phyloP scores from a whole-genome alignment of 2,888 invertebrate species.

The Clistopyga incitator region DNA sequence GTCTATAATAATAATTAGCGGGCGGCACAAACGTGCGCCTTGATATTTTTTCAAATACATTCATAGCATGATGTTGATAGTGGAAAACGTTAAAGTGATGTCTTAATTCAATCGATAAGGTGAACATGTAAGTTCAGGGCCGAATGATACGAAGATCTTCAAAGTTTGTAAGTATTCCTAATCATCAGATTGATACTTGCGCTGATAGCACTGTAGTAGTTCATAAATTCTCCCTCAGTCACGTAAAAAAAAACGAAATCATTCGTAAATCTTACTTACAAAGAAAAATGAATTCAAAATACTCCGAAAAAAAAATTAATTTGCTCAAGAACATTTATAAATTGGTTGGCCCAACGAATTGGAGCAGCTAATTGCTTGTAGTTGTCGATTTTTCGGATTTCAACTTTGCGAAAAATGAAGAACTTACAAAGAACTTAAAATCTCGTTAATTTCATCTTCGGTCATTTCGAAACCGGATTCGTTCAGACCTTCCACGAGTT shows the following conservation, averaged over 20 bases:
- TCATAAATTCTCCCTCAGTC: conserved; percentile 95
- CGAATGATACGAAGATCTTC: conserved; percentile 78
- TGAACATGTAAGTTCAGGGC: not conserved
- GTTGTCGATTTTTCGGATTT: too few relatives aligned
- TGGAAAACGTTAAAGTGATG: conserved; percentile 35
- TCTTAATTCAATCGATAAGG: not conserved
- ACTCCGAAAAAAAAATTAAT: too few relatives aligned
- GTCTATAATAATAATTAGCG: conserved; percentile 7
- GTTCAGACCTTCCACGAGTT: conserved; percentile 92
- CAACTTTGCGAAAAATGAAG: too few relatives aligned
- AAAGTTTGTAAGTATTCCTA: conserved; percentile 95
- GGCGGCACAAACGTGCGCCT: conserved; percentile 16
- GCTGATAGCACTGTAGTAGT: conserved; percentile 97
- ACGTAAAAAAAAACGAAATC: conserved; percentile 87
- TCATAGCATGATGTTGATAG: not conserved
- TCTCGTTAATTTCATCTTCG: conserved; percentile 87
- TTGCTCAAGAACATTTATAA: too few relatives aligned
- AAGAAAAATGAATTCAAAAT: too few relatives aligned
- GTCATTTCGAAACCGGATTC: conserved; percentile 91
- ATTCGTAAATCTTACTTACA: too few relatives aligned
- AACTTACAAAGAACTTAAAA: too few relatives aligned
- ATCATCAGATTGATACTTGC: conserved; percentile 98
- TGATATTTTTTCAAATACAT: not conserved
- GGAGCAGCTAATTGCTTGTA: too few relatives aligned
- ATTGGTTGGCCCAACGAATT: too few relatives aligned